Base-by-base conservation (phyloP, 2,113 vertebrate genomes). In the Pterophyllum scalare region DNA sequence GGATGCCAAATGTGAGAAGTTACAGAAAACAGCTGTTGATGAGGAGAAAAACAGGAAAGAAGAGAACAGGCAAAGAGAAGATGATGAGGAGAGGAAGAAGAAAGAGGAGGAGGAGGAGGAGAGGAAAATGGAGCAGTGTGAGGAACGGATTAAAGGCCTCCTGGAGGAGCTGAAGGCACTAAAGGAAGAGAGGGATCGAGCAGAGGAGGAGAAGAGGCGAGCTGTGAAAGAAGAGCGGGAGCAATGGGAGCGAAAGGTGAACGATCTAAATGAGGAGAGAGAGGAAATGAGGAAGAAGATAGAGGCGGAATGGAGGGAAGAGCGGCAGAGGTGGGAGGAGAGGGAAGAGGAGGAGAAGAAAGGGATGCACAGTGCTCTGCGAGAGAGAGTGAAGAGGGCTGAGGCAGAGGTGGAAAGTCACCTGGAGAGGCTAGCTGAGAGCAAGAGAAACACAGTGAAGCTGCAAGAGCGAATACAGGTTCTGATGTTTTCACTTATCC, bases 401-500 rank as follows among this genome's bases (percentile, higher is more conserved):
- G 97, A 99, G 58, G 95, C 94, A 0, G 97, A 99, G 65, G 87
- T 97, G 80, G 97, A 98, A 61, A 93, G 94, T 70, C 96, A 96
- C 89, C 95, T 95, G 77, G 96, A 96, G 89, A 96, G 95, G 85
- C 94, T 98, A 81, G 95, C 93, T 5, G 97, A 98, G 87, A 94
- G 92, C 90, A 97, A 95, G 92, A 97, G 96, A 59, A 96, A 96
- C 70, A 96, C 96, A 3, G 95, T 96, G 83, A 98, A 97, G 83
- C 94, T 98, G 79, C 97, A 98, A 87, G 98, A 98, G 40, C 93
- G 93, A 85, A 96, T 97, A 72, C 97, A 99, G 98, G 98, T 99
- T 96, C 1, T 3, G 19, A 31, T 46, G 26, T 17, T 20, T 28
- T 38, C 59, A n/a, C 6, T 70, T 35, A 56, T 12, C 35, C 11